Conservation (phyloP, 2,113 vertebrate species). For the Phyllostomus hastatus region DNA sequence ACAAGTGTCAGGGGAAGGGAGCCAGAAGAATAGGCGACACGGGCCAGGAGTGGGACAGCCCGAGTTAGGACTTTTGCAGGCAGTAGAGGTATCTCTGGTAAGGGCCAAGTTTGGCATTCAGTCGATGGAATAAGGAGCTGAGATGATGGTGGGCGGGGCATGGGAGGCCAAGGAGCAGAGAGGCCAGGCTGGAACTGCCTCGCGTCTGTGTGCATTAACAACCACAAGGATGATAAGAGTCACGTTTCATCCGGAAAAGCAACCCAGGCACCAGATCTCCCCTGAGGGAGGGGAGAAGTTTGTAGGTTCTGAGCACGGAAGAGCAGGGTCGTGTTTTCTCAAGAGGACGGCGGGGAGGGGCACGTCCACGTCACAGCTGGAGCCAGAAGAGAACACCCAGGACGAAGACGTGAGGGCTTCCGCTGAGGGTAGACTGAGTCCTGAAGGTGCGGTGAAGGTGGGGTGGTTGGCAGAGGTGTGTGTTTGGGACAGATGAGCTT, state of each 20-base stretch:
- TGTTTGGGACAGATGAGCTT: neutral
- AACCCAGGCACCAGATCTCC: too few species aligned
- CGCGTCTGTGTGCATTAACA: neutral
- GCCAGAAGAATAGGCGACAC: fast-evolving
- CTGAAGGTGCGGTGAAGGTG: neutral
- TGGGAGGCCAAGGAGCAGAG: neutral
- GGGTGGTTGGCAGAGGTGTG: neutral
- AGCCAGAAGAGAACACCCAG: neutral
- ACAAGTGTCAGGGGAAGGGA: neutral
- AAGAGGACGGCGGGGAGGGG: too few species aligned
- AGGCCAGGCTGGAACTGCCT: neutral
- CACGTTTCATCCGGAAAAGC: neutral
- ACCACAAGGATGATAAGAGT: neutral
- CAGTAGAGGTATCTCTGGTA: neutral
- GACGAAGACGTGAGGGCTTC: neutral
- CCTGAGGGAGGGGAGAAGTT: neutral
- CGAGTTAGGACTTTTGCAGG: too few species aligned
- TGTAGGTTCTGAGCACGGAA: too few species aligned
- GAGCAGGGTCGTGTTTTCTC: neutral
- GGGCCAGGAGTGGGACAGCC: neutral
- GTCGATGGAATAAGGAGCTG: neutral
- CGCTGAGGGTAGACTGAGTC: too few species aligned
- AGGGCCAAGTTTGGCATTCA: too few species aligned
- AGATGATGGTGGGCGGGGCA: neutral
- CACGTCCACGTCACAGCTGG: neutral